Percentiles rank a stretch among this genome's conserved stretches.
Evolutionary conservation across 2,888 invertebrate species (phyloP).

Genomic region (Ormyrus rosae): DNA sequence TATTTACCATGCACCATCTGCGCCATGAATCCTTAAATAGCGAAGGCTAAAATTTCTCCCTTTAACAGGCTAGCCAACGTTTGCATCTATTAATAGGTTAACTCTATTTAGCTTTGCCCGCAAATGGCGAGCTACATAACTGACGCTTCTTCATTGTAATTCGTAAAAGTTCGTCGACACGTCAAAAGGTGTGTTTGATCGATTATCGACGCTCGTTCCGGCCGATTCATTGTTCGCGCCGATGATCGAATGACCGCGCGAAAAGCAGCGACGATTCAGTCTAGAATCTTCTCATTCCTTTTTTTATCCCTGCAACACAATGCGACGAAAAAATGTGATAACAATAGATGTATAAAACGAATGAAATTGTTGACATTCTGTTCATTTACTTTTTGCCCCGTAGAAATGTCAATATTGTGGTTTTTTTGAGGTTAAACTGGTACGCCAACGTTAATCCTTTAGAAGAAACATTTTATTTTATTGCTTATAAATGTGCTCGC

Average conservation of each 20-base stretch:
- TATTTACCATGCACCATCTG: too few species aligned
- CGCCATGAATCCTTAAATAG: too few species aligned
- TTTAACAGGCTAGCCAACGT: neutral
- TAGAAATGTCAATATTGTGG: too few species aligned
- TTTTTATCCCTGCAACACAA: neutral
- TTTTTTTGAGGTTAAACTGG: too few species aligned
- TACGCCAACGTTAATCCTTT: too few species aligned
- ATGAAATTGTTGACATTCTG: too few species aligned
- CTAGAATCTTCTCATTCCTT: neutral
- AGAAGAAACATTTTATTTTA: too few species aligned
- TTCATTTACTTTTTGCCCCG: too few species aligned
- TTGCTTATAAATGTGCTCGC: too few species aligned
- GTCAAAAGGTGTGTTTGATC: slow-evolving; percentile 40
- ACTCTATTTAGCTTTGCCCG: neutral
- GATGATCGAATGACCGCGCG: slow-evolving; percentile 32
- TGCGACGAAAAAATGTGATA: too few species aligned
- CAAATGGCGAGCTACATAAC: neutral
- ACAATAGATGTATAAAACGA: too few species aligned
- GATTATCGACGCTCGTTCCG: slow-evolving; percentile 41
- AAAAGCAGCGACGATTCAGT: slow-evolving; percentile 7
- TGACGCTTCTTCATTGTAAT: neutral
- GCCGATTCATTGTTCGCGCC: slow-evolving; percentile 14
- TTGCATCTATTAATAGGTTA: neutral
- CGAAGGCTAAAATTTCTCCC: neutral
- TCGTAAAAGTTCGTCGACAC: slow-evolving; percentile 40